These are phyloP conservation scores for Callocephalon fimbriatum DNA, from an alignment of 2,113 vertebrate genomes.

Conservation along the genomic window DNA sequence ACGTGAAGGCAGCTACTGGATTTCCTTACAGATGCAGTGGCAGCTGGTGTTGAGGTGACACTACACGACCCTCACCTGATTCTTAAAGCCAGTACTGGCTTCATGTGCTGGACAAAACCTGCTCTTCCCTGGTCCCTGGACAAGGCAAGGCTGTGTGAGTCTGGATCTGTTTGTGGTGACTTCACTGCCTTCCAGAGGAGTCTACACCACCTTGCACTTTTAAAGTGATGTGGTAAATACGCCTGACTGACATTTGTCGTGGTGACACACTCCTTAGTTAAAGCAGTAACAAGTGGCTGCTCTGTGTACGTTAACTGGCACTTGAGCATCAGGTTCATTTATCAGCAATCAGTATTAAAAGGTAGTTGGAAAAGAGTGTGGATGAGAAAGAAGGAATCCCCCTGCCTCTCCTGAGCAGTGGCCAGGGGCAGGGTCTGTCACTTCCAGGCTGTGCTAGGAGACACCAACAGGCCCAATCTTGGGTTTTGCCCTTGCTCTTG, in stretches of 20 bases:
- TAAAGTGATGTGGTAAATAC: neutral
- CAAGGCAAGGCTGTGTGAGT: neutral
- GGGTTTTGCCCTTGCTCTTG: neutral
- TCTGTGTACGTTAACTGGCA: neutral
- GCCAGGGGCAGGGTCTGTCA: neutral
- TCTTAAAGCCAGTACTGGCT: neutral
- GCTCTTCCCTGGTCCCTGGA: neutral
- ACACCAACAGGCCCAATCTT: neutral
- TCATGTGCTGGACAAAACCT: neutral
- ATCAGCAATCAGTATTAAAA: neutral
- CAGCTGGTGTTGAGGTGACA: neutral
- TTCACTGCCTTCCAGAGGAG: neutral
- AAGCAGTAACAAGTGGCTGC: neutral
- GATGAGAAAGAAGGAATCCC: neutral
- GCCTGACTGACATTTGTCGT: neutral
- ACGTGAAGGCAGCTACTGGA: neutral
- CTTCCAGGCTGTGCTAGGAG: neutral
- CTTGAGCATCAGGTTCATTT: neutral
- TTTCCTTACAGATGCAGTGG: neutral
- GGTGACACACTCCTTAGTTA: neutral
- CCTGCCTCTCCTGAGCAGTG: neutral
- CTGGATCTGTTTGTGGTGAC: neutral
- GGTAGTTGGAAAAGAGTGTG: neutral
- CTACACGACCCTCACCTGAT: fast-evolving
- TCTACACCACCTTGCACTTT: neutral